These are phyloP conservation scores for Drusus annulatus DNA, from an alignment of 1,140 invertebrate genomes.

Conservation along the genomic window DNA sequence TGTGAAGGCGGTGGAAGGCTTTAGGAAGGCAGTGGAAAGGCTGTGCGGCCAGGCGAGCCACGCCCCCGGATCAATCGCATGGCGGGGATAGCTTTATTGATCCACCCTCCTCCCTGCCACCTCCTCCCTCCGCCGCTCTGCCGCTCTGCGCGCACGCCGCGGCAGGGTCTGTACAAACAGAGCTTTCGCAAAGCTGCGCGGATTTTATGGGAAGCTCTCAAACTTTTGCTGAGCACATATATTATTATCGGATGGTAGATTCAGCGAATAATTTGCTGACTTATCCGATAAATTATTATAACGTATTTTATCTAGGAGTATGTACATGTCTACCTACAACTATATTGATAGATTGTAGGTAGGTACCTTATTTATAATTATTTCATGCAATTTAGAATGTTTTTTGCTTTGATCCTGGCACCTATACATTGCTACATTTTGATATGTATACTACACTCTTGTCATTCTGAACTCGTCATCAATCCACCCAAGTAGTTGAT, in stretches of 20 bases:
- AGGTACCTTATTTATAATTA: no score
- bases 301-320: neutral
- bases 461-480: no score
- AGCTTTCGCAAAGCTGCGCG: slow-evolving; percentile 29
- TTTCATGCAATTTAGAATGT: no score
- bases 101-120: slow-evolving; percentile 39
- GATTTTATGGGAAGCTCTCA: slow-evolving; percentile 20
- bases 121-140: neutral
- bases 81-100: slow-evolving; percentile 50
- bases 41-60: slow-evolving; percentile 3
- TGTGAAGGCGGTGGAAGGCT: neutral
- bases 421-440: no score
- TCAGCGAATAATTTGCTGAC: no score
- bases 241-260: neutral
- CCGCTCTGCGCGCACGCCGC: neutral
- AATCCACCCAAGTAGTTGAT: no score
- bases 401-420: no score
- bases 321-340: neutral
- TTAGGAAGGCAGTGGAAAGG: neutral
- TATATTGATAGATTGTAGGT: neutral
- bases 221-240: slow-evolving; percentile 10
- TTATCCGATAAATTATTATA: no score
- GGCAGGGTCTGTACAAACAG: slow-evolving; percentile 17
- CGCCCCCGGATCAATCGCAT: slow-evolving; percentile 51
- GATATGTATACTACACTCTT: no score